Evolutionary conservation across 1,140 invertebrate genomes (phyloP), one percentile per base, ranked within the genome.

Genomic region (Tenebrio molitor): DNA sequence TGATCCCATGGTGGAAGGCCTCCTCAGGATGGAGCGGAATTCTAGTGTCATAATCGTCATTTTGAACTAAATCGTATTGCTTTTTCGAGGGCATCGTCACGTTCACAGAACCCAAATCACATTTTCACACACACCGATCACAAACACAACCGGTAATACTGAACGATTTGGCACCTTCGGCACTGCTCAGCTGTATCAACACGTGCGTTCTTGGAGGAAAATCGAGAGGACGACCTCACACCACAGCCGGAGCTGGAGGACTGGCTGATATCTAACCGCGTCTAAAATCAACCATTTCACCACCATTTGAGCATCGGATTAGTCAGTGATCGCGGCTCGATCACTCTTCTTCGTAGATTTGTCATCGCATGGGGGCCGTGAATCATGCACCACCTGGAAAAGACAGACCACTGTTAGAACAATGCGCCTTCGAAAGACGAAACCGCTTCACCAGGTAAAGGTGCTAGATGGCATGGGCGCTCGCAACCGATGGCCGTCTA

Each of bases 1-100:
- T 91, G 84, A 99, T 98, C 71, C 97, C 97, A 85, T 98, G 95
- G 76, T 96, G 91, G 85, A 98, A 99, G 44, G 96, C 96, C 85
- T 98, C 95, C 73, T 98, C 97, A 65, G 95, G 93, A 86, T 98
- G 95, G 42, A 98, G 85, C 5, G 97, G 96, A 79, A 98, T 96
- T 77, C 95, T 89, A 64, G 93, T 93, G 85, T 99, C 97, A 84
- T 94, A 96, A 77, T 97, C 95, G 85, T 98, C 96, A 84, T 97
- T 95, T 75, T 93, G 92, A 79, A 98, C 95, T 83, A 97, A 87
- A 85, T 97, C 94, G 87, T 98, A 98, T 79, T 94, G 91, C 84
- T 92, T 93, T 83, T 93, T 95, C 79, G 92, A 94, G 80, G 92
- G 92, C 91, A 94, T 94, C 39, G 16, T 67, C 41, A 42, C 41